Conservation (phyloP, 2,113 vertebrate genomes). For the Cinclus cinclus region DNA sequence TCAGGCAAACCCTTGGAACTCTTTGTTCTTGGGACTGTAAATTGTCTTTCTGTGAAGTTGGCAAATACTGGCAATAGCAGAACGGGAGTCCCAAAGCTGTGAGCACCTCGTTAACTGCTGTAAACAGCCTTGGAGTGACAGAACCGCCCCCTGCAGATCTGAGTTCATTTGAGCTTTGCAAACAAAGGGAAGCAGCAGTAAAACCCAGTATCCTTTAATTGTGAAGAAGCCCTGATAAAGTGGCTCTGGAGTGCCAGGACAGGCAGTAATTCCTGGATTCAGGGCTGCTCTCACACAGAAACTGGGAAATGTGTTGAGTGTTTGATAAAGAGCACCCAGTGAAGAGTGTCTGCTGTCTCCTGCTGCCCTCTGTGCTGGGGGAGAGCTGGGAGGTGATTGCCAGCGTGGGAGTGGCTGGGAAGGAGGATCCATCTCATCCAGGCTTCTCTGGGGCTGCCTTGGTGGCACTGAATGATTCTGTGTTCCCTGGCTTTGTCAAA, state of each 20-base stretch:
- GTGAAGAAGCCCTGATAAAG: not conserved
- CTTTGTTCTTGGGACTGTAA: not conserved
- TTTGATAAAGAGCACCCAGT: accelerated
- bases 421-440: not conserved
- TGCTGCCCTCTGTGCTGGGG: not conserved
- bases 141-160: not conserved
- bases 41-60: not conserved
- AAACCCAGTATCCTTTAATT: accelerated
- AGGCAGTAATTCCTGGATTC: accelerated
- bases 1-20: not conserved
- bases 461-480: not conserved
- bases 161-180: not conserved
- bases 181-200: not conserved
- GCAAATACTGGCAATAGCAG: not conserved
- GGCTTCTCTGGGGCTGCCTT: not conserved
- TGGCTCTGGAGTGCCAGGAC: not conserved
- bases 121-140: accelerated
- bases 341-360: not conserved
- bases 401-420: not conserved
- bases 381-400: not conserved
- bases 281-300: not conserved
- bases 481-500: not conserved
- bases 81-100: not conserved
- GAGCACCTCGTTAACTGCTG: accelerated
- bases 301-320: not conserved